Base-by-base conservation (phyloP, 2,113 vertebrate genomes). In the Amblyornis subalaris region DNA sequence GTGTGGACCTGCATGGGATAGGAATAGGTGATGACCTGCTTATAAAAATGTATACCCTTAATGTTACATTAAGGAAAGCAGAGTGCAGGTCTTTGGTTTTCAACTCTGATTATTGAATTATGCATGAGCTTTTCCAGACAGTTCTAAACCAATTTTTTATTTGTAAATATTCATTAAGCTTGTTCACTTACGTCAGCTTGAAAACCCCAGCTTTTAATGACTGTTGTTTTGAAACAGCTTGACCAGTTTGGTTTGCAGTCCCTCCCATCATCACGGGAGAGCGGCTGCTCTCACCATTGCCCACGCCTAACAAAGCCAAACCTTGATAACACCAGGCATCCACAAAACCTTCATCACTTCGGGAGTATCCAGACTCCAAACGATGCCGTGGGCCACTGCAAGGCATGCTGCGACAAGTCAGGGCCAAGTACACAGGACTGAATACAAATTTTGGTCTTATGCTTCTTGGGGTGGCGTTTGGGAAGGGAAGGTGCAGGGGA, bases 251-350 rank as follows among this genome's bases (percentile, higher is more conserved):
- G 18, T 72, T 76, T 85, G 16, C 26, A 73, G 45, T 45, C 47
- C 24, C 33, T 85, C 28, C 33, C 48, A n/a, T 42, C 3, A 1
- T 36, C 38, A 18, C 44, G 21, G 8, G 23, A 80, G 14, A 72
- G 13, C 1, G 0, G 7, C 44, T 35, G 24, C 1, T 2, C 24
- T 75, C 2, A 1, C 3, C 22, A 16, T 14, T 47, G 35, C 33
- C 35, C 42, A 14, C 42, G 12, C 24, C 22, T 58, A 14, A 7
- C 60, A 31, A 40, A 58, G 51, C 12, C 8, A 50, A 54, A 51
- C 44, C 33, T 36, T 36, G 36, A 1, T 50, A 31, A 26, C 13
- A 7, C 6, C 0, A 0, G 14, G 3, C 24, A 73, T 19, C 24
- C 67, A 42, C 26, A 50, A 62, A 53, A 47, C 2, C 1, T 53